Evolutionary conservation across 2,797 vertebrate genomes (phyloP).

Genomic region (Etheostoma perlongum): DNA sequence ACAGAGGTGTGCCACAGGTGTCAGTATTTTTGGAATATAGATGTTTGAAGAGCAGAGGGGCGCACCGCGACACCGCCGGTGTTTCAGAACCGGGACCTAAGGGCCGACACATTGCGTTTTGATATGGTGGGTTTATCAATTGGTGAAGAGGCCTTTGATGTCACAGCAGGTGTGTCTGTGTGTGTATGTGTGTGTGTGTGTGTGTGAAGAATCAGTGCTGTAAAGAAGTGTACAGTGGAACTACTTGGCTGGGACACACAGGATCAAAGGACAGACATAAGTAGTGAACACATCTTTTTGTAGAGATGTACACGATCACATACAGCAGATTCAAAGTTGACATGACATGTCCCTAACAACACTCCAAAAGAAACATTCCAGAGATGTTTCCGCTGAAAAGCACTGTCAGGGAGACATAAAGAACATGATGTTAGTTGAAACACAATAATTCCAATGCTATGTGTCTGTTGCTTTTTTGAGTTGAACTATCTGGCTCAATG

Average conservation of each 20-base stretch:
- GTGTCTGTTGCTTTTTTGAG: background rate
- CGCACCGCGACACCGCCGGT: background rate
- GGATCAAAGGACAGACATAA: slow-evolving; percentile 61
- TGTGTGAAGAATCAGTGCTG: slow-evolving; percentile 4
- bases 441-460: background rate
- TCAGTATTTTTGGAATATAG: slow-evolving; percentile 27
- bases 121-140: slow-evolving; percentile 49
- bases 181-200: slow-evolving; percentile 16
- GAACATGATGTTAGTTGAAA: background rate
- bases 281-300: slow-evolving; percentile 12
- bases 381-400: background rate
- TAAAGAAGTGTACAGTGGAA: slow-evolving; percentile 6
- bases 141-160: slow-evolving; percentile 48
- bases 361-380: background rate
- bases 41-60: slow-evolving; percentile 28
- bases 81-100: slow-evolving; percentile 10
- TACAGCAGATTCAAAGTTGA: slow-evolving; percentile 14
- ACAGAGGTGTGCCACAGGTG: slow-evolving; percentile 5
- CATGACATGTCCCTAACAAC: background rate
- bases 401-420: background rate
- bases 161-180: background rate
- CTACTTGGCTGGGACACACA: slow-evolving; percentile 30
- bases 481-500: background rate
- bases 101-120: slow-evolving; percentile 33
- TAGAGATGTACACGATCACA: slow-evolving; percentile 27